Evolutionary conservation across 23 tunicate species (phyloP).

Genomic region (Ascidia mentula): DNA sequence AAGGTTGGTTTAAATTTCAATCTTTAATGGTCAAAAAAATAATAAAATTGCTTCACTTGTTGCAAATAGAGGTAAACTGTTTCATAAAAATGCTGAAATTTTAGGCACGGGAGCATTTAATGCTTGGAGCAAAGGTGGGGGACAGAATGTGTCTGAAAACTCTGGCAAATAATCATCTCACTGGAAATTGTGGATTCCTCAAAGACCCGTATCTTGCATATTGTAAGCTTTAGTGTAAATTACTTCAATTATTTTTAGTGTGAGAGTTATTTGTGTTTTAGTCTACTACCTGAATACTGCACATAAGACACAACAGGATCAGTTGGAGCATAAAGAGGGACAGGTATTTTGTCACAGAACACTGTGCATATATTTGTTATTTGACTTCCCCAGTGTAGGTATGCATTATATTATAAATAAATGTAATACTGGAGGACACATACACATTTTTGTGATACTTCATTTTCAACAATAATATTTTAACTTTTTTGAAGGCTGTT

Average conservation of each 20-base stretch:
- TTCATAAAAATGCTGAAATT: neutral
- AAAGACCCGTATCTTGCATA: slow-evolving; percentile 35
- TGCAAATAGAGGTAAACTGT: too few relatives aligned
- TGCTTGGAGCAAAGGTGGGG: slow-evolving; percentile 43
- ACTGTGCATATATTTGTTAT: too few relatives aligned
- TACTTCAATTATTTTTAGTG: neutral
- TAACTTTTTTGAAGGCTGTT: slow-evolving; percentile 27
- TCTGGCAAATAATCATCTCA: slow-evolving; percentile 53
- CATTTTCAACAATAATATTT: neutral
- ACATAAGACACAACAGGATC: slow-evolving; percentile 77
- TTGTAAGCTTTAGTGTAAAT: slow-evolving; percentile 36
- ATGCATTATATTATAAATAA: too few relatives aligned
- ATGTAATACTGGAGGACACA: too few relatives aligned
- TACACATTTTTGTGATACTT: neutral
- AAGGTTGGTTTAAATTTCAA: slow-evolving; percentile 34
- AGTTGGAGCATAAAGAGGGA: slow-evolving; percentile 48
- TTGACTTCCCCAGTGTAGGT: too few relatives aligned
- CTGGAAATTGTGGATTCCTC: slow-evolving; percentile 67
- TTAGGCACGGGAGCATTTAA: slow-evolving; percentile 66
- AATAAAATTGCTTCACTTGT: too few relatives aligned
- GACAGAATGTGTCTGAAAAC: slow-evolving; percentile 76
- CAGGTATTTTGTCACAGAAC: slow-evolving; percentile 39
- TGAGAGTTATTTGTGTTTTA: slow-evolving; percentile 18
- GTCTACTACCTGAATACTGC: slow-evolving; percentile 82
- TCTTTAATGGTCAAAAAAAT: neutral